Base-by-base conservation (phyloP, 2,888 invertebrate genomes). In the Troilus luridus region DNA sequence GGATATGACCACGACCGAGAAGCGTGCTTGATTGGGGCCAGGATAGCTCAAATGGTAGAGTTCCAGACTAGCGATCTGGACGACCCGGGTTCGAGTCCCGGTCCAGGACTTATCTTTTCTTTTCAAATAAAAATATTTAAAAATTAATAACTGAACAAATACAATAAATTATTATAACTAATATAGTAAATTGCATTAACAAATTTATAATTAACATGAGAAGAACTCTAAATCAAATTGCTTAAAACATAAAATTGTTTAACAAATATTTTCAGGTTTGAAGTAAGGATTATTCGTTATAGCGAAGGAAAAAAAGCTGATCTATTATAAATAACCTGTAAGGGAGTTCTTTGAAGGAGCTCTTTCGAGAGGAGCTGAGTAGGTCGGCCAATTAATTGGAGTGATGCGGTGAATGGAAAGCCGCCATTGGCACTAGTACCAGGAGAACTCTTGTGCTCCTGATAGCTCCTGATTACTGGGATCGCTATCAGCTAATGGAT, bases 331-430 rank as follows among this genome's bases (percentile, higher is more conserved):
- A 67, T 67, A 67, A 24, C 24, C 67, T 27, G 12, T 67, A 24
- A 24, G 11, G 67, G 24, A 67, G 24, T 14, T 24, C 67, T 67
- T 67, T 67, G 67, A 67, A 77, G 41, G 72, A 77, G 17, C 27
- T 41, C 72, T 77, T 77, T 77, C 72, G 41, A 19, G 72, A 41
- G 72, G 24, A 67, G 67, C 41, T 77, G 72, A 77, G 27, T 77
- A 77, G 72, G 17, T 77, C 6, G 27, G 17, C 41, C 72, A 77
- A 77, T 77, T 77, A 77, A 41, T 77, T 77, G 72, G 10, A 77
- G 72, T 77, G 72, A 77, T 41, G 72, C 41, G 72, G 9, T 77
- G 72, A 77, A 77, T 77, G 72, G 41, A 17, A 19, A 77, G 17
- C 27, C 9, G 27, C 41, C 72, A 67, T 67, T 67, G 67, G 67